Percentiles rank a stretch among this genome's conserved stretches.
Evolutionary conservation across 2,888 invertebrate species (phyloP).

Genomic region (Cantharis rustica): DNA sequence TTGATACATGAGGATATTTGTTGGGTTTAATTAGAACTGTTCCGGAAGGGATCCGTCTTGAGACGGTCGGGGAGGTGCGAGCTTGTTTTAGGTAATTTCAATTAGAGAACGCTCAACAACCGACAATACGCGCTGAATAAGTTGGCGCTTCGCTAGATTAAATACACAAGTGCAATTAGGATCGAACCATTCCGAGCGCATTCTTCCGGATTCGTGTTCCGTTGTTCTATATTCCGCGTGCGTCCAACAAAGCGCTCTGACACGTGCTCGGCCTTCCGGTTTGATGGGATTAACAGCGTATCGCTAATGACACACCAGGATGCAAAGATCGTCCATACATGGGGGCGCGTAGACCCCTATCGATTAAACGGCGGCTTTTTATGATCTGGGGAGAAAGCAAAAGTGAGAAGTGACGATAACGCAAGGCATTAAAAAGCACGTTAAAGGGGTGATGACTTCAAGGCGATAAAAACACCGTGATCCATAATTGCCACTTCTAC

Average conservation of each 20-base stretch:
- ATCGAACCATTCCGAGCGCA: slow-evolving; percentile 37
- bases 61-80: slow-evolving; percentile 17
- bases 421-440: slow-evolving; percentile 39
- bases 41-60: slow-evolving; percentile 41
- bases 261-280: slow-evolving; percentile 45
- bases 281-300: slow-evolving; percentile 47
- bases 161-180: slow-evolving; percentile 34
- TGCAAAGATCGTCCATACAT: slow-evolving; percentile 46
- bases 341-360: slow-evolving; percentile 39
- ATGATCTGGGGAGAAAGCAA: slow-evolving; percentile 36
- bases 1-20: slow-evolving; percentile 43
- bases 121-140: slow-evolving; percentile 31
- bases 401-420: slow-evolving; percentile 43
- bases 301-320: slow-evolving; percentile 47
- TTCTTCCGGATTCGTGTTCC: slow-evolving; percentile 42
- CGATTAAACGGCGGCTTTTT: slow-evolving; percentile 35
- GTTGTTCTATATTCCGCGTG: slow-evolving; percentile 40
- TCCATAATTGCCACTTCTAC: slow-evolving; percentile 43
- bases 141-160: slow-evolving; percentile 30
- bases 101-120: slow-evolving; percentile 34
- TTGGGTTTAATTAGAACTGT: slow-evolving; percentile 44
- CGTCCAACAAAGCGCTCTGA: slow-evolving; percentile 43
- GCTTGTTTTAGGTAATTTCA: slow-evolving; percentile 39
- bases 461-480: slow-evolving; percentile 41
- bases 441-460: slow-evolving; percentile 41